These are phyloP conservation scores for Sinocyclocheilus anophthalmus DNA, from an alignment of 2,113 vertebrate genomes.

Conservation along the genomic window DNA sequence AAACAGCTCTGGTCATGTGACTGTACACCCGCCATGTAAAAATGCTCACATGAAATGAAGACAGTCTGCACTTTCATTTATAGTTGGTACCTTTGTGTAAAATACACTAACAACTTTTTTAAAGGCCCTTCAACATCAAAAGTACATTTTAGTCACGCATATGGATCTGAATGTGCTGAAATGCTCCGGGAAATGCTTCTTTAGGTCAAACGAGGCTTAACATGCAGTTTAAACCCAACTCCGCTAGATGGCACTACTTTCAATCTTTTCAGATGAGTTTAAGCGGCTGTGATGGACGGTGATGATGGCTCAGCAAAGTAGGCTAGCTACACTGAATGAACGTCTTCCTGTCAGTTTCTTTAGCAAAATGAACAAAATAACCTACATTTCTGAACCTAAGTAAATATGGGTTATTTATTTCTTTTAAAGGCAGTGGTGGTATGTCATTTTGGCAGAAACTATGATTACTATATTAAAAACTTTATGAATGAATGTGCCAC, in stretches of 20 bases:
- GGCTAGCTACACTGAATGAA: not conserved
- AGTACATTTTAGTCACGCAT: not conserved
- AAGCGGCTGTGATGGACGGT: not conserved
- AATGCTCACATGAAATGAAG: not conserved
- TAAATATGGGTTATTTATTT: not conserved
- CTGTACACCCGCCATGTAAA: conserved; percentile 30
- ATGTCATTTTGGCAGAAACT: not conserved
- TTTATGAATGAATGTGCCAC: not conserved
- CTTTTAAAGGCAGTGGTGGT: not conserved
- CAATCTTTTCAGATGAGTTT: conserved; percentile 16
- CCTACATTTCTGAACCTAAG: not conserved
- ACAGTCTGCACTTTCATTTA: not conserved
- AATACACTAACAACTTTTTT: not conserved
- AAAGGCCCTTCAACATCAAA: not conserved
- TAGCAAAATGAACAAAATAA: not conserved
- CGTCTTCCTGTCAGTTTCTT: not conserved
- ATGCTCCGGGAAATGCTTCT: not conserved
- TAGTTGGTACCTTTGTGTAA: not conserved
- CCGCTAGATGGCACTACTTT: conserved; percentile 27
- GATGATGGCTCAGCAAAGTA: conserved; percentile 6
- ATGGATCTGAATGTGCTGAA: not conserved
- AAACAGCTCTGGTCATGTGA: conserved; percentile 22
- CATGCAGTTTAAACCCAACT: not conserved
- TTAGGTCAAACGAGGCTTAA: conserved; percentile 15
- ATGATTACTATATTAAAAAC: not conserved